These are phyloP conservation scores for Platysternon megacephalum DNA, from an alignment of 2,113 vertebrate species.

Conservation along the genomic window DNA sequence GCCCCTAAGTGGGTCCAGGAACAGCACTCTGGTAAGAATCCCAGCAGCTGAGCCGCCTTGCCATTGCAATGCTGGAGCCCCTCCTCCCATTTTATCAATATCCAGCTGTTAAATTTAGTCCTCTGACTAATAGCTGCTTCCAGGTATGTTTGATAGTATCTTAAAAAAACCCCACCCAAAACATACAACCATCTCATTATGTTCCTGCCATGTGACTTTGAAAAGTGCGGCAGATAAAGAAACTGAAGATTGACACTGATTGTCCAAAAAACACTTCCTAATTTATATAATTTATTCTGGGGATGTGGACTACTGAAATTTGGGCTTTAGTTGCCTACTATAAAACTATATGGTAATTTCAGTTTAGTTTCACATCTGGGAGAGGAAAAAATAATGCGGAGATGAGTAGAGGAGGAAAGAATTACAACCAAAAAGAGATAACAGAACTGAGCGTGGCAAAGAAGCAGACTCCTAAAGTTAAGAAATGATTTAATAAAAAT, in stretches of 20 bases:
- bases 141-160: neutral
- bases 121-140: neutral
- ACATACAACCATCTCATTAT: neutral
- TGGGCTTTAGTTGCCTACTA: neutral
- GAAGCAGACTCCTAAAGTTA: neutral
- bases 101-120: neutral
- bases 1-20: rapidly evolving
- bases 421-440: neutral
- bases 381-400: neutral
- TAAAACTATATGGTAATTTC: neutral
- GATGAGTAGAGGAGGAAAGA: neutral
- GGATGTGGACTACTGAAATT: neutral
- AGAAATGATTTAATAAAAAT: neutral
- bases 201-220: neutral
- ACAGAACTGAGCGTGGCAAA: neutral
- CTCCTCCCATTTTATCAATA: neutral
- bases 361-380: neutral
- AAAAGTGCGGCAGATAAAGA: neutral
- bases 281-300: neutral
- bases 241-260: neutral
- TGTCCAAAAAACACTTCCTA: neutral
- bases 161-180: neutral
- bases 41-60: neutral
- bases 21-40: neutral
- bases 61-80: neutral